phyloP scores from a whole-genome alignment of 2,113 vertebrate genomes.

The Coregonus clupeaformis region DNA sequence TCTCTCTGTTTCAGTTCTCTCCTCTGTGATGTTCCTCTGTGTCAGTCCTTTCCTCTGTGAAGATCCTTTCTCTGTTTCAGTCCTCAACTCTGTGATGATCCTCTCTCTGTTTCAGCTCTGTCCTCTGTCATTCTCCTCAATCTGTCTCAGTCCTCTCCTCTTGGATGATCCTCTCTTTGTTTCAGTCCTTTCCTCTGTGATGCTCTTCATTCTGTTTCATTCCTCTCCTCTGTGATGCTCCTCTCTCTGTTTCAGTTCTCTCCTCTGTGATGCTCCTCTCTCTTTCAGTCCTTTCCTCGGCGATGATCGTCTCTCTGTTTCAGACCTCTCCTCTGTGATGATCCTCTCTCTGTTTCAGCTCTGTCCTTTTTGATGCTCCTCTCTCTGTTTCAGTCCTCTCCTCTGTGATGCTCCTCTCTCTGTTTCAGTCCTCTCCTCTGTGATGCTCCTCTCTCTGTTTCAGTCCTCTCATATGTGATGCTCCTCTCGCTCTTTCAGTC shows the following conservation, averaged over 20 bases:
- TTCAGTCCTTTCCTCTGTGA: conserved; percentile 17
- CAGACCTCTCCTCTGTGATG: conserved; percentile 8
- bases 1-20: conserved; percentile 13
- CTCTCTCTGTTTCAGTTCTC: conserved; percentile 13
- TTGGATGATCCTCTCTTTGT: too few species aligned
- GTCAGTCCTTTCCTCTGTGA: conserved; percentile 13
- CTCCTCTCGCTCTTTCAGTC: conserved; percentile 8
- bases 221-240: conserved; percentile 6
- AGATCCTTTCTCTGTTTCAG: conserved; percentile 15
- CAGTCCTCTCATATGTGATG: conserved; percentile 9
- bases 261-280: conserved; percentile 6
- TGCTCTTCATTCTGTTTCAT: conserved; percentile 12
- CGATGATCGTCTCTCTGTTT: conserved; percentile 26
- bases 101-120: conserved; percentile 25
- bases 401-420: conserved; percentile 11
- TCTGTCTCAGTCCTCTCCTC: too few species aligned
- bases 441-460: conserved; percentile 29
- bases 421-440: conserved; percentile 12
- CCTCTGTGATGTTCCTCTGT: conserved; percentile 20
- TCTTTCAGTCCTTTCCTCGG: conserved; percentile 6
- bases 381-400: too few species aligned
- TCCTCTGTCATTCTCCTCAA: too few species aligned
- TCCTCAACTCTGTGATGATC: conserved; percentile 11
- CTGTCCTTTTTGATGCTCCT: too few species aligned
- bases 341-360: conserved; percentile 12